Conservation (phyloP, 2,113 vertebrate genomes). For the Actinemys pallida region DNA sequence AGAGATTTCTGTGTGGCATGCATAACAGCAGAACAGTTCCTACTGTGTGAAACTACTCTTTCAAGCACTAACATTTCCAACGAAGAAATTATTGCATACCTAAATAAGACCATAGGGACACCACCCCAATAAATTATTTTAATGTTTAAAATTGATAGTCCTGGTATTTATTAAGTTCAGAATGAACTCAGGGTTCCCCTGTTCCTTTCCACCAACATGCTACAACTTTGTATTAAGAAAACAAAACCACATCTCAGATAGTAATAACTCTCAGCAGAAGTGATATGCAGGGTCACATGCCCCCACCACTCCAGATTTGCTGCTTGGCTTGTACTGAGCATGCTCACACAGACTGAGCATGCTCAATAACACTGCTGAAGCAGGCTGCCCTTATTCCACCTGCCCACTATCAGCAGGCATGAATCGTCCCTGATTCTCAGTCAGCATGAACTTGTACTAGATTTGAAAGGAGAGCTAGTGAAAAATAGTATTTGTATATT, state of each 20-base stretch:
- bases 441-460: not conserved
- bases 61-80: not conserved
- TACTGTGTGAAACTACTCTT: not conserved
- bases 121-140: no score
- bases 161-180: not conserved
- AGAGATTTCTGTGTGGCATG: not conserved
- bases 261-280: not conserved
- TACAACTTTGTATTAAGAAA: not conserved
- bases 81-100: fast-evolving
- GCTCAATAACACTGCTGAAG: no score
- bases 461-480: not conserved
- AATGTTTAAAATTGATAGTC: not conserved
- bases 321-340: no score
- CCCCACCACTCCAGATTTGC: no score
- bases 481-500: not conserved
- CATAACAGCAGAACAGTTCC: not conserved
- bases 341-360: no score
- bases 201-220: not conserved
- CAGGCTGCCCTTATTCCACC: no score
- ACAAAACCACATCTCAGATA: not conserved
- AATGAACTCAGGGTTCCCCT: not conserved
- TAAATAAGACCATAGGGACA: not conserved
- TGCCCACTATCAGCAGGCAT: no score
- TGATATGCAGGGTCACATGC: no score
- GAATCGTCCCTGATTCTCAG: no score